These are phyloP conservation scores for Alosa alosa DNA, from an alignment of 2,113 vertebrate species.

Conservation along the genomic window DNA sequence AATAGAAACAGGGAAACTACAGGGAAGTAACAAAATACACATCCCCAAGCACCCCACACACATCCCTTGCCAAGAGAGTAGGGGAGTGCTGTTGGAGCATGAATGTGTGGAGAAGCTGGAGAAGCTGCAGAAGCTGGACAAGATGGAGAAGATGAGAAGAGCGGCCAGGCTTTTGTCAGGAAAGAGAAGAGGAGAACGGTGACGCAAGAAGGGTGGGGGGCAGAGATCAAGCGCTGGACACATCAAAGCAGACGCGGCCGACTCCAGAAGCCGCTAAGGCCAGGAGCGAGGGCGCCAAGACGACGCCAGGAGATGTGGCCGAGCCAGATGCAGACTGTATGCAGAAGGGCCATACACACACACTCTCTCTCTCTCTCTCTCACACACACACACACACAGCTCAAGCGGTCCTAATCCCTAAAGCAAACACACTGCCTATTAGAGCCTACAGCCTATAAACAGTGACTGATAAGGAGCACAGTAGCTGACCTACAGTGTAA, in stretches of 20 bases:
- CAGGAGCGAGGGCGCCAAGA: neutral
- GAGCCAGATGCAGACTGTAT: neutral
- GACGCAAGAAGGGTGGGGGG: neutral
- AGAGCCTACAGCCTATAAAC: neutral
- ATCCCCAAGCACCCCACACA: neutral
- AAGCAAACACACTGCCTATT: neutral
- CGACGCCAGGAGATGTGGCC: neutral
- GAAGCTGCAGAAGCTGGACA: neutral
- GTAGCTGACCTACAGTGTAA: neutral
- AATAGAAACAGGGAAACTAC: neutral
- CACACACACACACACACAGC: neutral
- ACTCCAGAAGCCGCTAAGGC: neutral
- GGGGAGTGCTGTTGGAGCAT: conserved; percentile 12
- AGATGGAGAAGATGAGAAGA: neutral
- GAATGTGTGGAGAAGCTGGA: neutral
- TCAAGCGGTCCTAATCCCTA: neutral
- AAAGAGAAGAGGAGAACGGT: neutral
- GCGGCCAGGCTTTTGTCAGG: neutral
- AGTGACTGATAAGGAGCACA: neutral
- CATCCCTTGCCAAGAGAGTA: neutral
- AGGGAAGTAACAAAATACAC: neutral
- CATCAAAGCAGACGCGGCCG: neutral
- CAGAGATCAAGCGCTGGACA: neutral
- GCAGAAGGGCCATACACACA: neutral
- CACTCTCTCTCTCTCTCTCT: neutral